phyloP scores from a whole-genome alignment of 2,888 invertebrate genomes.

The Drosophila acutilabella region DNA sequence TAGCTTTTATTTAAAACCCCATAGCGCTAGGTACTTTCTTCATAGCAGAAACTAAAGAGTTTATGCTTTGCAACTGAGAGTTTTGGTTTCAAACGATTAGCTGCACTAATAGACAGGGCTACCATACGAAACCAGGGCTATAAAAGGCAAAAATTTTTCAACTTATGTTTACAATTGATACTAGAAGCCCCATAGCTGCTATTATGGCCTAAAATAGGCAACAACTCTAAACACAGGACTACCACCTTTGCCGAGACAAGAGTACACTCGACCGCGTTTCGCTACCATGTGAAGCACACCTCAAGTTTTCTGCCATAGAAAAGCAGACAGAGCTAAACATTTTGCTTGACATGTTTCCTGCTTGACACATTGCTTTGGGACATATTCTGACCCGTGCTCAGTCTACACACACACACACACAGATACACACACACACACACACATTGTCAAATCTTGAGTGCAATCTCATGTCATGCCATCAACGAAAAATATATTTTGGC shows the following conservation, averaged over 20 bases:
- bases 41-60: not conserved
- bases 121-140: slow-evolving; percentile 16
- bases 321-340: slow-evolving; percentile 1
- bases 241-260: not conserved
- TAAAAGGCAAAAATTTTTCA: not conserved
- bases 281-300: slow-evolving; percentile 23
- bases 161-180: not conserved
- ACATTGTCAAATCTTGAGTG: slow-evolving; percentile 64
- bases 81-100: not conserved
- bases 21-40: not conserved
- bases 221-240: slow-evolving; percentile 8
- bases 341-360: slow-evolving; percentile 26
- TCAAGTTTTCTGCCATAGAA: slow-evolving; percentile 16
- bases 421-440: slow-evolving; percentile 5
- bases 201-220: not conserved
- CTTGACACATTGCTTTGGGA: slow-evolving; percentile 70
- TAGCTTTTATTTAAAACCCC: not conserved
- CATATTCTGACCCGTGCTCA: slow-evolving; percentile 17
- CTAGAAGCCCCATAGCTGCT: not conserved
- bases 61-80: not conserved
- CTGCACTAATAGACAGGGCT: not conserved
- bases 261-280: slow-evolving; percentile 42
- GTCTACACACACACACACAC: slow-evolving; percentile 5
- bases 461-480: slow-evolving; percentile 69
- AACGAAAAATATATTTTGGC: slow-evolving; percentile 26